Conservation (phyloP, 2,888 invertebrate species). For the Deilephila elpenor region DNA sequence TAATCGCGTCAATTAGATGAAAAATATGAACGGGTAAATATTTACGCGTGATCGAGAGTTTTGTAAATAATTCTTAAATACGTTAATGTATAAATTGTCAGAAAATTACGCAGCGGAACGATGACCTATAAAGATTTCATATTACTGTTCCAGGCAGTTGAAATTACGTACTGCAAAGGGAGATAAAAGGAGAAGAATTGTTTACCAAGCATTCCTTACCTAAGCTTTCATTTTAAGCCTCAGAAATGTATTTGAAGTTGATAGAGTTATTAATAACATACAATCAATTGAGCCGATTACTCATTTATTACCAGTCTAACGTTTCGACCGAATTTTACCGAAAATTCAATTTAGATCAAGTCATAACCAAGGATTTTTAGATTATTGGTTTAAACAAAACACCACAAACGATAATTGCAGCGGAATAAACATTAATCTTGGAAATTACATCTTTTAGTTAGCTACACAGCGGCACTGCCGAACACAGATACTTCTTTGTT, state of each 20-base stretch:
- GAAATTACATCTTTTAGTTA: not conserved
- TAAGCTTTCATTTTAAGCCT: too few species aligned
- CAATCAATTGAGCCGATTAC: too few species aligned
- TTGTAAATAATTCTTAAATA: not conserved
- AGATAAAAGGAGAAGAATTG: too few species aligned
- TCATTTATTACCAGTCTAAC: too few species aligned
- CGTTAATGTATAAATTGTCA: not conserved
- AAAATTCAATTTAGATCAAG: not conserved
- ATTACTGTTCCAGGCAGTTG: not conserved
- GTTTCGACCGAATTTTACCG: too few species aligned
- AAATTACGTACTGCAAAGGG: too few species aligned
- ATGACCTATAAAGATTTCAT: not conserved
- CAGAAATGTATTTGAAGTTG: too few species aligned
- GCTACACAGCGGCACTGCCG: not conserved
- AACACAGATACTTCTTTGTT: not conserved
- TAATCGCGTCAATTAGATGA: not conserved
- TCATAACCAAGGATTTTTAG: too few species aligned
- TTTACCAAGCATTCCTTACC: too few species aligned
- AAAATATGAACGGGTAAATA: not conserved
- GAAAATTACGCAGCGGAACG: not conserved
- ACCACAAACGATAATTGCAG: not conserved
- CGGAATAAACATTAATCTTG: not conserved
- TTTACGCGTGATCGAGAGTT: not conserved
- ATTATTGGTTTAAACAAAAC: not conserved
- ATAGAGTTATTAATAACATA: too few species aligned